phyloP scores from a whole-genome alignment of 2,797 vertebrate species.

The Taeniopygia guttata region DNA sequence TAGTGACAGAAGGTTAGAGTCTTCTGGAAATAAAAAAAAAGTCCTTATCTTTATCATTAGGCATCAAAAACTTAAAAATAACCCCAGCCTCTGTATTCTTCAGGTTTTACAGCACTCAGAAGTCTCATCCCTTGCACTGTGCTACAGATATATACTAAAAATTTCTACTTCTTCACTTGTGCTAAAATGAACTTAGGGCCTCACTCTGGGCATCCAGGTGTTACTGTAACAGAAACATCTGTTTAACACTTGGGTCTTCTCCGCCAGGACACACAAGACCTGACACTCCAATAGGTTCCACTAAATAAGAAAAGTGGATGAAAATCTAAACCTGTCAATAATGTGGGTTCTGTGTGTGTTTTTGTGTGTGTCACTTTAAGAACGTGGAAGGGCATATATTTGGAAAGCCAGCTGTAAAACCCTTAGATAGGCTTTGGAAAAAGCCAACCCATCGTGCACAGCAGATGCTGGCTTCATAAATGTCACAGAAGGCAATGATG shows the following conservation, averaged over 20 bases:
- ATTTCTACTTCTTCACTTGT: background rate
- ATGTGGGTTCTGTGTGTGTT: accelerated
- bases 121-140: background rate
- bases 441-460: constrained; percentile 24
- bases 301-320: background rate
- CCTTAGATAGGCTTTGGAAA: constrained; percentile 26
- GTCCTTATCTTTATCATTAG: background rate
- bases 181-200: background rate
- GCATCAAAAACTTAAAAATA: background rate
- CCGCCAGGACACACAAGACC: background rate
- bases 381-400: constrained; percentile 17
- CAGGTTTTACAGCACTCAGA: background rate
- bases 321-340: background rate
- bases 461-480: constrained; percentile 64
- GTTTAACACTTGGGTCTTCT: background rate
- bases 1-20: background rate
- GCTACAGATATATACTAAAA: background rate
- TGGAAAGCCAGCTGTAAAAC: constrained; percentile 56
- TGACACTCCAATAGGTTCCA: background rate
- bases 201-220: background rate
- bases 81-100: background rate
- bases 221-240: background rate
- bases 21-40: background rate
- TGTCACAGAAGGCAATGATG: constrained; percentile 61
- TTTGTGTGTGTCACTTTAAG: constrained; percentile 18